Base-by-base conservation (phyloP, 2,888 invertebrate species). In the Amiota communis region DNA sequence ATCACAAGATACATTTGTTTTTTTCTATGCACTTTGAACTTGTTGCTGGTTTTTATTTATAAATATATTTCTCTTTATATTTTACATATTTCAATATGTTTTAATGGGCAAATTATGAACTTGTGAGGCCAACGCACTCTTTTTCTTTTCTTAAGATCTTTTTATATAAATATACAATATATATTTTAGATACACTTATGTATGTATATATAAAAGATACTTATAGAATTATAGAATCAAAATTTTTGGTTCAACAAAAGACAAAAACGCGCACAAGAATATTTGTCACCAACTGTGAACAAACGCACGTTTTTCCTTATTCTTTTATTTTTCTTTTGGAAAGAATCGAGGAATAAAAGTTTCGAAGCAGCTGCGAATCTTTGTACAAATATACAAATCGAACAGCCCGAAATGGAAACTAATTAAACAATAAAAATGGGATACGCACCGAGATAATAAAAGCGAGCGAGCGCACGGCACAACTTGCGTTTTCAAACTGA, bases 111-210 rank as follows among this genome's bases (percentile, higher is more conserved):
- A 73, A 63, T 36, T 73, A 20, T 49, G 53, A 70, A 59, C 67
- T 71, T 57, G 65, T 71, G 70, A 71, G 82, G 82, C 84, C 85
- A 85, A 82, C 83, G 86, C 86, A 85, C 86, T 84, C 75, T 75
- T 8, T 72, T 85, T 81, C 83, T 8, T 72, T 85, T 81, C 83
- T 75, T 84, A 83, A 85, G 79, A 17, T 36, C 36, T 46, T 23
- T 23, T 46, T 36, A 63, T 36, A 63, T 23, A 36, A 36, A 63
- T 63, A n/a, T 11, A 53, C 10, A 36, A n/a, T 11, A 53, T 53
- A 36, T 36, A 6, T 4, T 6, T 53, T 63, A 36, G 36, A 63
- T 36, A 63, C 46, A 36, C 36, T 2, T 6, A 36, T 36, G 23
- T 73, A 53, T 36, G 12, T 15, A 17, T 70, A 23, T 23, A 23